A percentile compares a stretch with the other conserved stretches of the same genome.
Conservation (phyloP, 2,888 invertebrate species). For the Drosophila anceps region DNA sequence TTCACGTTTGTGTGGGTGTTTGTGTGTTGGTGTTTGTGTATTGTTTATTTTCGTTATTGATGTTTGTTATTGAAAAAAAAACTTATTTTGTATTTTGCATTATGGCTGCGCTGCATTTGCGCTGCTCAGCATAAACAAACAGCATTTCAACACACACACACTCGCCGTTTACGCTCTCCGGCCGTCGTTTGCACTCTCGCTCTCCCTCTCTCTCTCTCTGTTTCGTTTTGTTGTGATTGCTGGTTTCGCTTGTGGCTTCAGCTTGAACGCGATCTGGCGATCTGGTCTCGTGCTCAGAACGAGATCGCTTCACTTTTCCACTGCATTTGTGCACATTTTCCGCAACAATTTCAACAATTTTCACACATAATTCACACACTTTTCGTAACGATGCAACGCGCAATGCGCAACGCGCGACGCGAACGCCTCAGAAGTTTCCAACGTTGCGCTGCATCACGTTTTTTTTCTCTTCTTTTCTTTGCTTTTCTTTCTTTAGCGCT, state of each 20-base stretch:
- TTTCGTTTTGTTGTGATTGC: constrained; percentile 80
- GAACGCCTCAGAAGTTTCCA: constrained; percentile 53
- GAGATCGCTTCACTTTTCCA: constrained; percentile 46
- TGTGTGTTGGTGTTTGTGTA: constrained; percentile 42
- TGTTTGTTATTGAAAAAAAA: constrained; percentile 35
- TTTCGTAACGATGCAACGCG: constrained; percentile 25
- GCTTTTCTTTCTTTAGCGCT: constrained; percentile 31
- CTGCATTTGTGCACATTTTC: constrained; percentile 61
- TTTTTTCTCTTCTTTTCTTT: constrained; percentile 53
- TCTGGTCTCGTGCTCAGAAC: constrained; percentile 39
- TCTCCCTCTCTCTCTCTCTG: constrained; percentile 39
- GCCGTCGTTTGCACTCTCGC: constrained; percentile 34
- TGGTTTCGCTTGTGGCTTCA: constrained; percentile 57
- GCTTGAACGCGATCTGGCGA: constrained; percentile 26
- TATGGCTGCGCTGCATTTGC: constrained; percentile 49
- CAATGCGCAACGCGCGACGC: constrained; percentile 30
- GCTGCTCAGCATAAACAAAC: constrained; percentile 26
- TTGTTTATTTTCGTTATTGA: constrained; percentile 62
- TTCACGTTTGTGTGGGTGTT: constrained; percentile 35
- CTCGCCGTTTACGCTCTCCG: constrained; percentile 21
- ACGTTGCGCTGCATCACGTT: constrained; percentile 69
- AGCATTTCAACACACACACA: constrained; percentile 45
- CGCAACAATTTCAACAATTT: constrained; percentile 65
- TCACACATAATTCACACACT: constrained; percentile 68
- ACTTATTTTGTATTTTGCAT: constrained; percentile 46